Evolutionary conservation across 2,797 vertebrate genomes (phyloP).

Genomic region (Argya squamiceps): DNA sequence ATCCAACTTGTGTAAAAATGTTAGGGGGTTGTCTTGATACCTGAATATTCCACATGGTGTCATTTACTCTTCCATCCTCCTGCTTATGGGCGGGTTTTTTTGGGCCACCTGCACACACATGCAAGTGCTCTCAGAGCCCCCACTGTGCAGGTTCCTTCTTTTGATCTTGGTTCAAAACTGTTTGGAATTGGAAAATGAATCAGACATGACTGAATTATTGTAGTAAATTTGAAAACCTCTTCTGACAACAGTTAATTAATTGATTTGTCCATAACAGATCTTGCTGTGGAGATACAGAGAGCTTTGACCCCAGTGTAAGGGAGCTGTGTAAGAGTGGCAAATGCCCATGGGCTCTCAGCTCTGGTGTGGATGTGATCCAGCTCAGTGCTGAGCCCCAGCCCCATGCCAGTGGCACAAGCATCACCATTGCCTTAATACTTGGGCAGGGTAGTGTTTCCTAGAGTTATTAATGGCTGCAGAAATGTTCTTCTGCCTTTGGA

Average conservation of each 20-base stretch:
- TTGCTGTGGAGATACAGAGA: neutral
- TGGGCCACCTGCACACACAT: neutral
- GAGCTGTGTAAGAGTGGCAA: neutral
- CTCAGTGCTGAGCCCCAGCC: neutral
- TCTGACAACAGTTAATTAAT: neutral
- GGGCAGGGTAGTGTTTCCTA: neutral
- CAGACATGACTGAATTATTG: neutral
- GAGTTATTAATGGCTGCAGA: neutral
- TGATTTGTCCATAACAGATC: neutral
- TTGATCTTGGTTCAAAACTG: neutral
- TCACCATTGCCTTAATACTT: neutral
- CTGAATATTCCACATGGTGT: neutral
- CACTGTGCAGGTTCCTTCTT: neutral
- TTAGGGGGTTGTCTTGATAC: neutral
- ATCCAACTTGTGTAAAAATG: neutral
- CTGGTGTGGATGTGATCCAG: neutral
- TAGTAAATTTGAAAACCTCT: neutral
- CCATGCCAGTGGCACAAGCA: neutral
- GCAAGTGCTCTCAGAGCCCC: neutral
- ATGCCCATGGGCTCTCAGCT: neutral
- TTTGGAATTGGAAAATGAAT: neutral
- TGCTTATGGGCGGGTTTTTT: neutral
- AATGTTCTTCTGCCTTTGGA: neutral
- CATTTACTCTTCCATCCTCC: neutral
- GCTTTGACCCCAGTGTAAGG: neutral